phyloP scores from a whole-genome alignment of 2,113 vertebrate genomes.

The Anser cygnoides region DNA sequence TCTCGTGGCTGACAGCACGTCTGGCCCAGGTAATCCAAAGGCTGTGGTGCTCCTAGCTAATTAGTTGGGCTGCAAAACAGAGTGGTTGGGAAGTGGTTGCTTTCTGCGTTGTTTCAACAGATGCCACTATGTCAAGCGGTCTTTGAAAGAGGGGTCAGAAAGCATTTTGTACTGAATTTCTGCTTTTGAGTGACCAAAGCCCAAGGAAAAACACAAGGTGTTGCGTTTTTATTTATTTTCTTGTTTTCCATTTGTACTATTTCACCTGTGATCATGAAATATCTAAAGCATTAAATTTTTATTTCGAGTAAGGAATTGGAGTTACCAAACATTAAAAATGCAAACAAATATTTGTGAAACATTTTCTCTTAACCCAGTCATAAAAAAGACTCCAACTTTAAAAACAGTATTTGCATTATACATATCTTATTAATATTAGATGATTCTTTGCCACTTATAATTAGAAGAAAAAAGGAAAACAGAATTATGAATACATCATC shows the following conservation, averaged over 20 bases:
- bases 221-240: background rate
- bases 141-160: background rate
- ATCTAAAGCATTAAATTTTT: background rate
- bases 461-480: slow-evolving; percentile 40
- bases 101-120: background rate
- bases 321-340: slow-evolving; percentile 26
- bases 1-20: rapidly evolving
- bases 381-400: slow-evolving; percentile 24
- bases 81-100: rapidly evolving
- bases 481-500: slow-evolving; percentile 15
- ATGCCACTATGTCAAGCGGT: rapidly evolving
- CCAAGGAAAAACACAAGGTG: background rate
- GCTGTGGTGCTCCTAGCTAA: rapidly evolving
- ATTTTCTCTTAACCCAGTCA: slow-evolving; percentile 3
- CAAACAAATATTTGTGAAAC: slow-evolving; percentile 44
- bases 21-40: background rate
- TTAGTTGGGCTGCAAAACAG: background rate
- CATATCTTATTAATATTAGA: slow-evolving; percentile 57
- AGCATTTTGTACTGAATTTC: background rate
- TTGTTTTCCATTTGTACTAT: background rate
- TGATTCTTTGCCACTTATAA: slow-evolving; percentile 37
- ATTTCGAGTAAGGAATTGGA: background rate
- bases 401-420: slow-evolving; percentile 47
- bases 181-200: background rate
- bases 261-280: background rate